phyloP scores from a whole-genome alignment of 1,140 invertebrate species.

The Drosophila quadrilineata region DNA sequence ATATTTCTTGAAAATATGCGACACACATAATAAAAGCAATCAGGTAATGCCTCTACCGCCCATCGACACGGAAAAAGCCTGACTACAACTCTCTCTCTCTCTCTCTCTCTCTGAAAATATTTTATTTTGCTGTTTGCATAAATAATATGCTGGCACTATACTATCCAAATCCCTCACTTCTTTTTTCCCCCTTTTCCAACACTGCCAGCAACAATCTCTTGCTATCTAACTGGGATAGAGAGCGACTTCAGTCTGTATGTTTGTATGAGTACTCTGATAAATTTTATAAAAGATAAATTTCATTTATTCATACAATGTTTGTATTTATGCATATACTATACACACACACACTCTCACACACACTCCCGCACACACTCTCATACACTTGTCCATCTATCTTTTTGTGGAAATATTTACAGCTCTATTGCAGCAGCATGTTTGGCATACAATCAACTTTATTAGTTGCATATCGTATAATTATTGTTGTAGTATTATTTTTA shows the following conservation, averaged over 20 bases:
- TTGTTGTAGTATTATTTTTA: not conserved
- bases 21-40: conserved; percentile 5
- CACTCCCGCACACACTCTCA: too few relatives aligned
- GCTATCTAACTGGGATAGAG: conserved; percentile 2
- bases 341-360: not conserved
- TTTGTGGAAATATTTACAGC: too few relatives aligned
- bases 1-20: conserved; percentile 6
- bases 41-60: not conserved
- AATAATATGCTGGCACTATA: conserved; percentile 44
- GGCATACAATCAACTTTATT: conserved; percentile 20
- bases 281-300: conserved; percentile 57
- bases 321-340: conserved; percentile 19
- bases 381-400: not conserved
- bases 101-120: conserved; percentile 42
- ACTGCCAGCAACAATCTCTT: not conserved
- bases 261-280: too few relatives aligned
- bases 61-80: conserved; percentile 4
- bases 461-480: conserved; percentile 28
- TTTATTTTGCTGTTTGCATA: conserved; percentile 47
- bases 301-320: conserved; percentile 39
- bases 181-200: too few relatives aligned
- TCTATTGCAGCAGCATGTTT: too few relatives aligned
- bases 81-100: too few relatives aligned
- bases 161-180: not conserved
- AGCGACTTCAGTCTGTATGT: too few relatives aligned